phyloP scores from a whole-genome alignment of 2,797 vertebrate genomes.

The Botia almorhae region DNA sequence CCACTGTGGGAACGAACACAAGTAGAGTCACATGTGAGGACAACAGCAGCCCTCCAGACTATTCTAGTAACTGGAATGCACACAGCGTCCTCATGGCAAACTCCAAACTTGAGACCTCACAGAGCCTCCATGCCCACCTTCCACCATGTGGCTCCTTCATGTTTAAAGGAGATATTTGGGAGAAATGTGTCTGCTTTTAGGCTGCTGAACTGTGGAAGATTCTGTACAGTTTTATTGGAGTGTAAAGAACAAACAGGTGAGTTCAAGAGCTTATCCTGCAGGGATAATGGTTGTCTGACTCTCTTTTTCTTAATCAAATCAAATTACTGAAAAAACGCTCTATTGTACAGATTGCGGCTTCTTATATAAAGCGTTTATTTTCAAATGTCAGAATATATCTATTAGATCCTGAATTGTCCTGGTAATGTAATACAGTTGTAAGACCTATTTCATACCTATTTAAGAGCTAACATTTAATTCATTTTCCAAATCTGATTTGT shows the following conservation, averaged over 20 bases:
- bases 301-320: too few species aligned
- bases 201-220: slow-evolving; percentile 18
- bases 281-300: too few species aligned
- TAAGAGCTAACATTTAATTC: neutral
- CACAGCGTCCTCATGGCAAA: slow-evolving; percentile 79
- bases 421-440: neutral
- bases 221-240: slow-evolving; percentile 6
- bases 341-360: neutral
- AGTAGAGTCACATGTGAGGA: slow-evolving; percentile 76
- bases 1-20: slow-evolving; percentile 54
- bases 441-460: neutral
- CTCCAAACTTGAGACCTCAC: slow-evolving; percentile 66
- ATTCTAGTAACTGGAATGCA: slow-evolving; percentile 81
- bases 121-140: slow-evolving; percentile 52
- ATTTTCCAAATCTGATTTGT: neutral
- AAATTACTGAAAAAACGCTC: neutral
- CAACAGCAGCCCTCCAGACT: slow-evolving; percentile 68
- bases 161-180: slow-evolving; percentile 33
- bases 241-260: slow-evolving; percentile 25
- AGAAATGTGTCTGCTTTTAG: slow-evolving; percentile 10
- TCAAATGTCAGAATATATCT: neutral
- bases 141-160: neutral
- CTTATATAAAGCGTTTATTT: neutral
- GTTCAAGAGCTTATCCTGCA: slow-evolving; percentile 14
- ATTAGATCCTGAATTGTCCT: neutral